These are phyloP conservation scores for Tipula unca DNA, from an alignment of 2,888 invertebrate species.

Conservation along the genomic window DNA sequence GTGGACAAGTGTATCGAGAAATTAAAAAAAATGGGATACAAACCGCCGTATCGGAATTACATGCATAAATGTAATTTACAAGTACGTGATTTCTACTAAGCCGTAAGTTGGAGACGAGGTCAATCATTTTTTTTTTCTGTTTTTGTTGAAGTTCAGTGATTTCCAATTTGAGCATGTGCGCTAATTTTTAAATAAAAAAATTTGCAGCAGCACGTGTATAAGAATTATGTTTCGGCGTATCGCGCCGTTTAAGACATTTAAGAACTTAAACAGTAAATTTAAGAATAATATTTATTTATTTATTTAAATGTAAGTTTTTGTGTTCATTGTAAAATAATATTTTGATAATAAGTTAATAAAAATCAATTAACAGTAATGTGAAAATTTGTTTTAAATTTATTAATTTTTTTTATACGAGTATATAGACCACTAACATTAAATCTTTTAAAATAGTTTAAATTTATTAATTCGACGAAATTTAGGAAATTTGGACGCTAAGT, in stretches of 20 bases:
- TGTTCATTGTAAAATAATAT: not conserved
- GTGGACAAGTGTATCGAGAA: not conserved
- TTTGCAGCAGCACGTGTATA: no score
- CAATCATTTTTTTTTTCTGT: not conserved
- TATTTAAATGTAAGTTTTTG: not conserved
- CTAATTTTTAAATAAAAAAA: not conserved
- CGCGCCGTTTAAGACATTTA: not conserved
- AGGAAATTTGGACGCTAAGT: not conserved
- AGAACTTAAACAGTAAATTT: not conserved
- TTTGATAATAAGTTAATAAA: not conserved
- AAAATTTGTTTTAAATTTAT: not conserved
- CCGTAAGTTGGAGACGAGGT: not conserved
- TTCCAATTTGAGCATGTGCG: not conserved
- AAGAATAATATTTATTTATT: not conserved
- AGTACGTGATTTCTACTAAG: not conserved
- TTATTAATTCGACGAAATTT: not conserved
- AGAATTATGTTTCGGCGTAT: no score
- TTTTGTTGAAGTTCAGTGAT: not conserved
- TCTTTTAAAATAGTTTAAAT: not conserved
- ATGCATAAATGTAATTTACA: not conserved
- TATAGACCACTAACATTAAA: not conserved
- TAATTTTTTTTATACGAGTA: not conserved
- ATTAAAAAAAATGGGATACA: not conserved
- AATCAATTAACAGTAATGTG: not conserved
- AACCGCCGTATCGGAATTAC: not conserved